A percentile compares a stretch with the other conserved stretches of the same genome.
phyloP scores from a whole-genome alignment of 2,797 vertebrate genomes.

The Lithobates sylvaticus region DNA sequence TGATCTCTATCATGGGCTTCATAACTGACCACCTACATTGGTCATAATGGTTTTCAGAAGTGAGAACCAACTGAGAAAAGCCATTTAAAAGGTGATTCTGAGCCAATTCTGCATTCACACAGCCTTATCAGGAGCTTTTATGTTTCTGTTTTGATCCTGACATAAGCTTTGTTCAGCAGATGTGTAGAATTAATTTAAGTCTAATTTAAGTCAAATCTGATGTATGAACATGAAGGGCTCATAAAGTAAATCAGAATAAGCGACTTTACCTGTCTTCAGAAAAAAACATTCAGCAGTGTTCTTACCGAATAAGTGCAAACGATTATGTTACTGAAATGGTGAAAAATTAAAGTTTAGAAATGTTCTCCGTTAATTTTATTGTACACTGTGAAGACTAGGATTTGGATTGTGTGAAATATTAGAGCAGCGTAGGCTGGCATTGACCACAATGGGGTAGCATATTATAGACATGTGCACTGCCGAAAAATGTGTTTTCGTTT shows the following conservation, averaged over 20 bases:
- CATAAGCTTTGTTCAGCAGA: not conserved
- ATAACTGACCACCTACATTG: not conserved
- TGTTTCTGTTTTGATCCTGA: constrained; percentile 13
- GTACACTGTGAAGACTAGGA: too few relatives aligned
- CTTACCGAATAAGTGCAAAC: not conserved
- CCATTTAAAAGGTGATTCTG: not conserved
- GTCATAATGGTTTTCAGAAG: not conserved
- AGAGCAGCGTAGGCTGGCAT: too few relatives aligned
- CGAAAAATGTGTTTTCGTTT: too few relatives aligned
- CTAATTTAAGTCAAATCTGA: not conserved
- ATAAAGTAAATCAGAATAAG: not conserved
- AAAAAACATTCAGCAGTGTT: too few relatives aligned
- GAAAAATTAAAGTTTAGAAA: not conserved
- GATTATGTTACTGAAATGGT: not conserved
- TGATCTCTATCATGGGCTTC: not conserved
- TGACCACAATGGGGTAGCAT: too few relatives aligned
- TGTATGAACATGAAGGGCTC: not conserved
- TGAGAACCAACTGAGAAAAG: not conserved
- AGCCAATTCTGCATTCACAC: not conserved
- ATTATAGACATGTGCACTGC: too few relatives aligned
- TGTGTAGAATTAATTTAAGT: not conserved
- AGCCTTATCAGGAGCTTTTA: not conserved
- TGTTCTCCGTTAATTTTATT: not conserved
- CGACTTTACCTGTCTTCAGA: not conserved
- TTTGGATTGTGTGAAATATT: too few relatives aligned